Evolutionary conservation across 1,140 invertebrate species (phyloP), one percentile per base, ranked within the genome.

Genomic region (Anoplophora glabripennis): DNA sequence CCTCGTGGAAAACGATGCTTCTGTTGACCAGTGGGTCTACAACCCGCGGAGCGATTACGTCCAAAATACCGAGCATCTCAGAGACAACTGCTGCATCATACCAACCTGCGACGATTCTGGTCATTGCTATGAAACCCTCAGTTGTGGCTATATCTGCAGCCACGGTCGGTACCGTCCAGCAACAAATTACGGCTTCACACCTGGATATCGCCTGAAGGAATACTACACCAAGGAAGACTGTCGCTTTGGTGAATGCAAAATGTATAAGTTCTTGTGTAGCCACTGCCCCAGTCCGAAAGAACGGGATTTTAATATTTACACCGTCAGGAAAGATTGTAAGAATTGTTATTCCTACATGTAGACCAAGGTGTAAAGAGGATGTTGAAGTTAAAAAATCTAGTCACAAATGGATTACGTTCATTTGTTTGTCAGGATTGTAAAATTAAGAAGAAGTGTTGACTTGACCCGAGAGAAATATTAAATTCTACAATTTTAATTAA

Each of bases 141-240:
- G 15, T 8, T 63, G 61, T 41, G 56, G 53, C 4, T 42, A 59
- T 35, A n/a, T 58, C 46, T 63, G 61, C 36, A 57, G 48, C 28
- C 15, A 53, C 3, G 59, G 53, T 7, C 49, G 53, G n/a, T 61
- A 61, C 12, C 53, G 10, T n/a, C 46, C 59, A 2, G 53, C 46
- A 8, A 28, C n/a, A n/a, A n/a, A 56, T 2, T 34, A n/a, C 21
- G 36, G 48, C 1, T 18, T 21, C n/a, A 61, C 59, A 14, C 0
- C 59, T 11, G 28, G 28, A 9, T 53, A 41, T 34, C n/a, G n/a
- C 4, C 11, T 38, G 15, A 53, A 53, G 21, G 9, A 9, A 17
- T 53, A 9, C 10, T 53, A 53, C 15, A 53, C 51, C 14, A 53
- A 40, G 10, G 41, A 35, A 1, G 51, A 53, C 10, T 53, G 51